A percentile compares a stretch with the other conserved stretches of the same genome.
Conservation (phyloP, 2,113 vertebrate species). For the Enhydra lutris region DNA sequence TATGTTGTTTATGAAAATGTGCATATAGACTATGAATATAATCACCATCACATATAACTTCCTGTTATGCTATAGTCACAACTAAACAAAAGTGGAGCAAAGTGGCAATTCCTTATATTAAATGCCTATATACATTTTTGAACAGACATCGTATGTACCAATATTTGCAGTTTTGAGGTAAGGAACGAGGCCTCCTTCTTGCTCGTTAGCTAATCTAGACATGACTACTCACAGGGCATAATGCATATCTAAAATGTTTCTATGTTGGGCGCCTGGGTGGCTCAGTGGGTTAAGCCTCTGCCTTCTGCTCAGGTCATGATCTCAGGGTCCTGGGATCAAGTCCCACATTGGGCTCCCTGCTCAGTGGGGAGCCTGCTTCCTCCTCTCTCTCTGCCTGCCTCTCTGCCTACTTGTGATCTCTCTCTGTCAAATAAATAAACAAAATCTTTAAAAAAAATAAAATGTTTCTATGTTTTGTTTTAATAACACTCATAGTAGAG, state of each 20-base stretch:
- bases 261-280: not conserved
- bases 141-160: not conserved
- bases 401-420: too few relatives aligned
- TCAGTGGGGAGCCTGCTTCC: too few relatives aligned
- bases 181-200: not conserved
- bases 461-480: constrained; percentile 41
- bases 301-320: too few relatives aligned
- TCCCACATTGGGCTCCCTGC: too few relatives aligned
- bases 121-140: not conserved
- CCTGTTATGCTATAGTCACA: not conserved
- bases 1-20: not conserved
- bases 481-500: constrained; percentile 25
- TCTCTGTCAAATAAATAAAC: too few relatives aligned
- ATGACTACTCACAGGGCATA: not conserved
- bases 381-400: too few relatives aligned
- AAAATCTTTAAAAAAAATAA: not conserved
- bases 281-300: too few relatives aligned
- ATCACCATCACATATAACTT: not conserved
- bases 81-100: not conserved
- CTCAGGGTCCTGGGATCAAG: too few relatives aligned
- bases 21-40: not conserved
- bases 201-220: not conserved
- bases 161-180: constrained; percentile 21
- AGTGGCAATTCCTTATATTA: not conserved
- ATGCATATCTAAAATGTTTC: constrained; percentile 27